Base-by-base conservation (phyloP, 2,888 invertebrate genomes). In the Drosophila nr. medialis region DNA sequence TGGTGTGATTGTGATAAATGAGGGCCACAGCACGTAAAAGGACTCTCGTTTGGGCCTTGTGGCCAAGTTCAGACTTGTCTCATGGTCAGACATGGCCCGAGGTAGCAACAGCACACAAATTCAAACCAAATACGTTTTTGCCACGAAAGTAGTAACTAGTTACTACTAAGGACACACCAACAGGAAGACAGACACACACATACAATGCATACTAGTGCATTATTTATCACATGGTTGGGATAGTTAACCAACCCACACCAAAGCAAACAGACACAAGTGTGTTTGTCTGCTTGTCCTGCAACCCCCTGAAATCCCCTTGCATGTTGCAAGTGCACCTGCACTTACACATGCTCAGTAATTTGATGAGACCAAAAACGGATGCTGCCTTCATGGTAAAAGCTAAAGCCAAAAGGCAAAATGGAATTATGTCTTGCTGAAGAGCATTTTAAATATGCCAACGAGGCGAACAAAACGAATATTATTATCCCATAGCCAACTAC, bases 371-470 rank as follows among this genome's bases (percentile, higher is more conserved):
- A 72, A 68, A 74, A 70, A 75, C 69, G 74, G 62, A 72, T 78
- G 68, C 64, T 61, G 67, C 54, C 53, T 34, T 24, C 24, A 5
- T 64, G 40, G 48, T 54, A 59, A 72, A 65, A 66, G 65, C 56
- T 59, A 72, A 77, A 81, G 64, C 73, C 88, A 60, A 80, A 80
- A 88, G 64, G 79, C 71, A 69, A 90, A 86, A 90, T 81, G 80
- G 75, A 90, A 86, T 86, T 90, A 86, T 89, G 84, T 75, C 89
- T 69, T 69, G 66, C 68, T 81, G 67, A 83, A 86, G 86, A 86
- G 90, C 89, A 89, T 71, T 86, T 89, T 81, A 89, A 86, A 86
- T 79, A 90, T 86, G 83, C 71, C 66, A 78, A 81, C 72, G 76
- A 72, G 73, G 81, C 72, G 70, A 83, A 80, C 56, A 40, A 13